These are phyloP conservation scores for Caenorhabditis afra DNA, from an alignment of 2,888 invertebrate genomes.

Conservation along the genomic window DNA sequence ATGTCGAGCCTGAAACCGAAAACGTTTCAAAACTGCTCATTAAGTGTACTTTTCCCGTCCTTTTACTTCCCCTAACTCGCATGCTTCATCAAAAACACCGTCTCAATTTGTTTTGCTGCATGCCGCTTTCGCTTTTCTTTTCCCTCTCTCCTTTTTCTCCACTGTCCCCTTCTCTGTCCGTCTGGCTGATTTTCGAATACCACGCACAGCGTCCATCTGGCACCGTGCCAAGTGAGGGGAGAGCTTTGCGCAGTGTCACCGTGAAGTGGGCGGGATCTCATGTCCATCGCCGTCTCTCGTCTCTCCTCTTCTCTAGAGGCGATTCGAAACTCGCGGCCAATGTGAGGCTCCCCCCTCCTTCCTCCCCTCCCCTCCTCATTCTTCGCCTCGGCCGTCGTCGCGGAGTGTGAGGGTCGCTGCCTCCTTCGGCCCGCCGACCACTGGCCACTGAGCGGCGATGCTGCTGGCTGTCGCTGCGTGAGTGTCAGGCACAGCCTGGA, in stretches of 20 bases:
- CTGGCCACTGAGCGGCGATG: conserved; percentile 29
- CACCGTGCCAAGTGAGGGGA: conserved; percentile 44
- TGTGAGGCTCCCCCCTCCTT: conserved; percentile 29
- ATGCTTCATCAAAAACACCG: background rate
- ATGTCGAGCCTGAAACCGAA: no score
- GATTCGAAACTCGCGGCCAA: conserved; percentile 59
- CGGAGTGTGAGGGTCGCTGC: conserved; percentile 53
- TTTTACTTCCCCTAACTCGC: background rate
- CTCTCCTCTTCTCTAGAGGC: conserved; percentile 48
- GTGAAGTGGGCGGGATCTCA: conserved; percentile 26
- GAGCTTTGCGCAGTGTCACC: conserved; percentile 37
- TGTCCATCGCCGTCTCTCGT: conserved; percentile 8
- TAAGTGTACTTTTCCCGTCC: background rate
- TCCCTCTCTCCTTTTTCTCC: background rate
- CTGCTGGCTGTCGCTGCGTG: conserved; percentile 25
- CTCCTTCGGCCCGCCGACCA: conserved; percentile 45
- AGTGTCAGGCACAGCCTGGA: conserved; percentile 60
- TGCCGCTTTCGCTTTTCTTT: background rate
- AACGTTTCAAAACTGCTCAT: no score
- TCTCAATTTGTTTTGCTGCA: background rate
- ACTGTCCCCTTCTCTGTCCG: background rate
- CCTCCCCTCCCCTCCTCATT: conserved; percentile 42
- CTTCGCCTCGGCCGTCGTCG: conserved; percentile 49
- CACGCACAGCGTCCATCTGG: conserved; percentile 16
- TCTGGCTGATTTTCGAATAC: conserved; percentile 20